phyloP scores from a whole-genome alignment of 92 coral and sea anemone species.

The Meandrina meandrites region DNA sequence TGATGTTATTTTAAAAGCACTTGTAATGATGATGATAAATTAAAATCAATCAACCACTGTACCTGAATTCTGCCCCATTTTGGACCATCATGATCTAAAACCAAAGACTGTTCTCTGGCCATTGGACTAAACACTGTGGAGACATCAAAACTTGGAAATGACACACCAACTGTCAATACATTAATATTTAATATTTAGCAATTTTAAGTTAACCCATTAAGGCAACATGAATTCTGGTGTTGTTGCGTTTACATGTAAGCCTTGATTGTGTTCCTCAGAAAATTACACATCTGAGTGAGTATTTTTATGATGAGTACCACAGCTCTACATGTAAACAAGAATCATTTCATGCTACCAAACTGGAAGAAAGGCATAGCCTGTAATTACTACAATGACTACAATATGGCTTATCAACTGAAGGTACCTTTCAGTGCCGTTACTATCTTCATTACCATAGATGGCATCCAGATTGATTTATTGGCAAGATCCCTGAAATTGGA shows the following conservation, averaged over 20 bases:
- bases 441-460: constrained; percentile 71
- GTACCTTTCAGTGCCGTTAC: constrained; percentile 81
- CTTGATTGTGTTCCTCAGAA: too few species aligned
- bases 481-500: constrained; percentile 28
- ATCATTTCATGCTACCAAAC: not conserved
- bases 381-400: too few species aligned
- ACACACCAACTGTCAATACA: too few species aligned
- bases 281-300: too few species aligned
- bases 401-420: too few species aligned
- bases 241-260: too few species aligned
- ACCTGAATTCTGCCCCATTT: constrained; percentile 94
- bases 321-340: not conserved
- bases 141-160: not conserved
- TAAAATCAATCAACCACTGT: not conserved
- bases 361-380: not conserved
- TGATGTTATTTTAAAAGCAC: too few species aligned
- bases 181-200: too few species aligned
- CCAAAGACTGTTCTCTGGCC: constrained; percentile 17
- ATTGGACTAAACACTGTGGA: constrained; percentile 1
- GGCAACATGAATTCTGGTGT: too few species aligned
- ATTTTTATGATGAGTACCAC: too few species aligned
- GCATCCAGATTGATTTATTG: constrained; percentile 64
- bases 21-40: not conserved
- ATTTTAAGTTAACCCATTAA: too few species aligned
- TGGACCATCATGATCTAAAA: constrained; percentile 68